A percentile compares a stretch with the other conserved stretches of the same genome.
Conservation (phyloP, 2,888 invertebrate species). For the Eupithecia centaureata region DNA sequence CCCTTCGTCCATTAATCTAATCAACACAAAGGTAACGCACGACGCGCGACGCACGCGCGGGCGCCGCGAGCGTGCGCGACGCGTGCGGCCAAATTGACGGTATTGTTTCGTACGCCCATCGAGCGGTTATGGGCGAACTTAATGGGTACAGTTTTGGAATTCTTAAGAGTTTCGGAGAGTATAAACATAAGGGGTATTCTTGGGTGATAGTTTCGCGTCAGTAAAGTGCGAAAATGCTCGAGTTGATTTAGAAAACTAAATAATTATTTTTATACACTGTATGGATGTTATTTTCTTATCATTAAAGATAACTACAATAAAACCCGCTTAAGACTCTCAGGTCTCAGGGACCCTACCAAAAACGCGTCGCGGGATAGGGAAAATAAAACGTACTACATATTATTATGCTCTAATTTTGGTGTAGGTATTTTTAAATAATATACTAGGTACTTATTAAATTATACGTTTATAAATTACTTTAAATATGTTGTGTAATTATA, state of each 20-base stretch:
- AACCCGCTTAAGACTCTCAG: too few species aligned
- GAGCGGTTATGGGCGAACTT: conserved; percentile 29
- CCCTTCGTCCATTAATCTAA: conserved; percentile 62
- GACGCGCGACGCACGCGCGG: conserved; percentile 46
- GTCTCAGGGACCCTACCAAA: too few species aligned
- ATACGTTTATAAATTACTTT: too few species aligned
- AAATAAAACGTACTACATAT: too few species aligned
- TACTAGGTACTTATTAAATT: too few species aligned
- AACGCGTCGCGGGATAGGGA: too few species aligned
- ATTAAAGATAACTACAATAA: too few species aligned
- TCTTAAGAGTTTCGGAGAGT: conserved; percentile 4
- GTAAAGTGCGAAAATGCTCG: background rate
- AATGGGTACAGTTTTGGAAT: conserved; percentile 6
- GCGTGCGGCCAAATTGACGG: conserved; percentile 58
- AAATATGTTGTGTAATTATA: too few species aligned
- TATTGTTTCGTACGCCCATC: conserved; percentile 54
- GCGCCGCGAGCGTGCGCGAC: conserved; percentile 50
- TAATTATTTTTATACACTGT: too few species aligned
- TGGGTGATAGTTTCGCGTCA: background rate
- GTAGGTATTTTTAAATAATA: too few species aligned
- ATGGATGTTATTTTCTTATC: too few species aligned
- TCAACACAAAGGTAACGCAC: conserved; percentile 64
- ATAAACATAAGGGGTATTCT: background rate
- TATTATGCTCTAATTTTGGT: too few species aligned
- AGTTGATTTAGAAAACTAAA: background rate